A percentile compares a stretch with the other conserved stretches of the same genome.
phyloP scores from a whole-genome alignment of 2,113 vertebrate species.

The Malaclemys terrapin region DNA sequence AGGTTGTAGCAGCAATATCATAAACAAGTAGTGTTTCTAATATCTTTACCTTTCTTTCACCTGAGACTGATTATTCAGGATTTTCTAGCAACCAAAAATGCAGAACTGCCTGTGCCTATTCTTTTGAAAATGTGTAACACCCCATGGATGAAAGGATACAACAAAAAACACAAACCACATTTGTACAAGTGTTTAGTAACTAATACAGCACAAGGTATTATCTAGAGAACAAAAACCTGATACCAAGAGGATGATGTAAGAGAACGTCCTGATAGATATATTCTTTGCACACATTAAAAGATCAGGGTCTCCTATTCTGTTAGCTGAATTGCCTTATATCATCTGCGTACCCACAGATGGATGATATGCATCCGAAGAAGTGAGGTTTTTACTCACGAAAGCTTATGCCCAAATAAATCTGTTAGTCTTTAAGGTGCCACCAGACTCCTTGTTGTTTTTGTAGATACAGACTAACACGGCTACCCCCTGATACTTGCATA shows the following conservation, averaged over 20 bases:
- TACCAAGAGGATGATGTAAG: not conserved
- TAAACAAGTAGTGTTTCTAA: not conserved
- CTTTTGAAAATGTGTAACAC: not conserved
- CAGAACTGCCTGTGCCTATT: not conserved
- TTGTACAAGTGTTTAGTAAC: not conserved
- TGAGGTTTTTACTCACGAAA: no score
- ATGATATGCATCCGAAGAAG: no score
- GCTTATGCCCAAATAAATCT: no score
- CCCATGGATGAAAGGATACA: not conserved
- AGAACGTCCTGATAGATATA: not conserved
- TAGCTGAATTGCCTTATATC: not conserved
- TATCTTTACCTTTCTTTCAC: not conserved
- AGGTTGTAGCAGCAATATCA: rapidly evolving
- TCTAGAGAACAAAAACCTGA: not conserved
- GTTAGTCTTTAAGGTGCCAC: no score
- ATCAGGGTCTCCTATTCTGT: not conserved
- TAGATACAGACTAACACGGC: no score
- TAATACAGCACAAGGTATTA: not conserved
- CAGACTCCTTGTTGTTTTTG: no score
- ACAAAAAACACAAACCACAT: rapidly evolving
- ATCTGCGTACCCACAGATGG: no score
- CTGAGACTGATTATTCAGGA: not conserved
- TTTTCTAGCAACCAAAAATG: not conserved
- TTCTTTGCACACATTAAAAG: not conserved
- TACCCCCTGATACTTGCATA: no score